A percentile compares a stretch with the other conserved stretches of the same genome.
Conservation (phyloP, 2,113 vertebrate species). For the Brachypodius melanocephalos region DNA sequence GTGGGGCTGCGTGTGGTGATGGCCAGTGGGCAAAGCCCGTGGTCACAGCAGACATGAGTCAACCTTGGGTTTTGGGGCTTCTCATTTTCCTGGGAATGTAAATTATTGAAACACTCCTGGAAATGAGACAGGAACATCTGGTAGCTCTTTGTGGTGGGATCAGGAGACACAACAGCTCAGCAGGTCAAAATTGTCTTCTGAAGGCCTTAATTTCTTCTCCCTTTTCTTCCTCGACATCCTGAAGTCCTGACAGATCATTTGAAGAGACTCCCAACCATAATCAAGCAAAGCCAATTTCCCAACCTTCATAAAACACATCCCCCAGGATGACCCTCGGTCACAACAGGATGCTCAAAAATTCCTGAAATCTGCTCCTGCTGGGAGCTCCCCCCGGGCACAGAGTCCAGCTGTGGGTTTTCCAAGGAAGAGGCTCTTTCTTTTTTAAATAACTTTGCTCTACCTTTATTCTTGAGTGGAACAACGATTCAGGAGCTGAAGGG, state of each 20-base stretch:
- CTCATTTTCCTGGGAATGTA: neutral
- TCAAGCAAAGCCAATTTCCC: slow-evolving; percentile 4
- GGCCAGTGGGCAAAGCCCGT: neutral
- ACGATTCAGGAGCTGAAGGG: neutral
- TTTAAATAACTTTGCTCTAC: neutral
- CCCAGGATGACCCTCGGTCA: neutral
- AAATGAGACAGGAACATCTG: neutral
- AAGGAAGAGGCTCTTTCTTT: neutral
- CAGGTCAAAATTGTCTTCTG: neutral
- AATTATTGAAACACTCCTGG: neutral
- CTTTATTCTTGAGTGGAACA: neutral
- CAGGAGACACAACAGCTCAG: slow-evolving; percentile 20
- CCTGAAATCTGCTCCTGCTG: slow-evolving; percentile 1
- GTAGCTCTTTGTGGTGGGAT: neutral
- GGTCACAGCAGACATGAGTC: neutral
- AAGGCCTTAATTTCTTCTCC: neutral
- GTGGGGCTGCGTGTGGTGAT: neutral
- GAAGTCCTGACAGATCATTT: neutral
- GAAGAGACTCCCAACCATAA: neutral
- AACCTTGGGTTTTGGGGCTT: neutral
- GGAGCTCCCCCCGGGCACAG: neutral
- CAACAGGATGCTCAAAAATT: slow-evolving; percentile 36
- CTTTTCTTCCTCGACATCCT: neutral
- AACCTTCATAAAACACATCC: neutral
- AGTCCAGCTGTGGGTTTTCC: neutral